Conservation (phyloP, 2,113 vertebrate genomes). For the Brachypteracias leptosomus region DNA sequence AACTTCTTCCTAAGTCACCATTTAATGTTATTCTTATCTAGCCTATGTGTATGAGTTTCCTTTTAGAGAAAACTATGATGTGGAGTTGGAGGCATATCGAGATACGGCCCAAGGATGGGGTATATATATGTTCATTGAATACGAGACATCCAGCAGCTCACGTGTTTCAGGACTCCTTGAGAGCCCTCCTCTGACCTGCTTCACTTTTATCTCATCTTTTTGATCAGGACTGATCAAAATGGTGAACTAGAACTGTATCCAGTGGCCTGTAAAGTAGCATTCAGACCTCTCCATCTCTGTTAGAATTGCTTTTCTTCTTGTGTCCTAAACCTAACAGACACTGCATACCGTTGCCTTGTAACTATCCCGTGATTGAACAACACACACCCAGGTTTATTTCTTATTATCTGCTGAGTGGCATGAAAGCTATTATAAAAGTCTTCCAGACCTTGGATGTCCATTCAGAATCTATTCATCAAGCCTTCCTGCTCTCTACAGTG, state of each 20-base stretch:
- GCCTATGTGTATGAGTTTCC: neutral
- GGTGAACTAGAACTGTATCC: neutral
- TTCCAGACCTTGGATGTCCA: neutral
- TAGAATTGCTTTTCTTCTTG: neutral
- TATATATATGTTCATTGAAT: neutral
- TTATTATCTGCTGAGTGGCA: neutral
- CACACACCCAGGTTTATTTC: neutral
- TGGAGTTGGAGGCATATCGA: neutral
- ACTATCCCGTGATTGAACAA: neutral
- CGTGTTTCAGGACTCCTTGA: neutral
- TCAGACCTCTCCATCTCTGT: neutral
- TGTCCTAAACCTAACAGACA: neutral
- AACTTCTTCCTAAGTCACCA: neutral
- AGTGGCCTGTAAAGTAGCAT: neutral
- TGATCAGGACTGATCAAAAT: neutral
- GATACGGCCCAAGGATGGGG: neutral
- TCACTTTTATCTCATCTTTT: neutral
- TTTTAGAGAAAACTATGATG: neutral
- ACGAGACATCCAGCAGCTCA: neutral
- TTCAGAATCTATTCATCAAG: neutral
- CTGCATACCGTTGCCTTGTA: neutral
- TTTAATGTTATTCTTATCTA: neutral
- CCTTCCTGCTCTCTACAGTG: neutral
- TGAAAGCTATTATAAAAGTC: neutral
- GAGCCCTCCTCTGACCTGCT: neutral